Evolutionary conservation across 2,888 invertebrate genomes (phyloP).

Genomic region (Theodoxus fluviatilis): DNA sequence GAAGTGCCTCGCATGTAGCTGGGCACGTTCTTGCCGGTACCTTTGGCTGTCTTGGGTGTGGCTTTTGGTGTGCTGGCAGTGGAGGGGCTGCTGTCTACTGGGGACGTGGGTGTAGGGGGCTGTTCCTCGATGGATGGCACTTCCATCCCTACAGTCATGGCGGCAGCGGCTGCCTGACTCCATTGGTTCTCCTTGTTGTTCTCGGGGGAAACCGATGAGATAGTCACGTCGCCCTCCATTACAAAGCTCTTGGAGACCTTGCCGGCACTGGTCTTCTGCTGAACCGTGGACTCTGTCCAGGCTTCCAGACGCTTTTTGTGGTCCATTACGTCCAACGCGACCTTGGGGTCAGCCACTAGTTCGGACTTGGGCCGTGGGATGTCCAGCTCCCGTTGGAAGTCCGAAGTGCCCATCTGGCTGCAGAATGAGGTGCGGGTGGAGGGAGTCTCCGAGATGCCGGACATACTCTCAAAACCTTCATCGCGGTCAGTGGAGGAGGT

Average conservation of each 20-base stretch:
- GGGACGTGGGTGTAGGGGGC: slow-evolving; percentile 22
- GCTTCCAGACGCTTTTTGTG: slow-evolving; percentile 52
- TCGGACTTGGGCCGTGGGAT: slow-evolving; percentile 15
- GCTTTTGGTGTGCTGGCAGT: slow-evolving; percentile 32
- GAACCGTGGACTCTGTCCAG: slow-evolving; percentile 51
- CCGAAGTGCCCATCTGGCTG: slow-evolving; percentile 51
- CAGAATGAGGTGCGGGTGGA: slow-evolving; percentile 62
- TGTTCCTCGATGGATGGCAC: slow-evolving; percentile 26
- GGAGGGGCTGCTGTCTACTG: slow-evolving; percentile 26
- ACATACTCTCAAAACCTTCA: slow-evolving; percentile 63
- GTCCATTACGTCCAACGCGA: slow-evolving; percentile 43
- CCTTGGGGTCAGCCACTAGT: not conserved
- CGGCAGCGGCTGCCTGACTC: slow-evolving; percentile 33
- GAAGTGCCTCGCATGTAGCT: slow-evolving; percentile 55
- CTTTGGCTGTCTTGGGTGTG: slow-evolving; percentile 33
- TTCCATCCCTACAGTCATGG: slow-evolving; percentile 31
- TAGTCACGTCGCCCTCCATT: too few relatives aligned
- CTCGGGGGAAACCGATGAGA: slow-evolving; percentile 47
- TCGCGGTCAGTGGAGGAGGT: slow-evolving; percentile 56
- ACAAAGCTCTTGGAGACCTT: slow-evolving; percentile 38
- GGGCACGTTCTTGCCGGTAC: slow-evolving; percentile 43
- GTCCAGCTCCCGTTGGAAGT: slow-evolving; percentile 37
- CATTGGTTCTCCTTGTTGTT: slow-evolving; percentile 53
- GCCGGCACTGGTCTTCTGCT: slow-evolving; percentile 34
- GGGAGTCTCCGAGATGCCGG: slow-evolving; percentile 49